These are phyloP conservation scores for Pocillopora damicornis DNA, from an alignment of 64 coral and sea anemone species.

Conservation along the genomic window DNA sequence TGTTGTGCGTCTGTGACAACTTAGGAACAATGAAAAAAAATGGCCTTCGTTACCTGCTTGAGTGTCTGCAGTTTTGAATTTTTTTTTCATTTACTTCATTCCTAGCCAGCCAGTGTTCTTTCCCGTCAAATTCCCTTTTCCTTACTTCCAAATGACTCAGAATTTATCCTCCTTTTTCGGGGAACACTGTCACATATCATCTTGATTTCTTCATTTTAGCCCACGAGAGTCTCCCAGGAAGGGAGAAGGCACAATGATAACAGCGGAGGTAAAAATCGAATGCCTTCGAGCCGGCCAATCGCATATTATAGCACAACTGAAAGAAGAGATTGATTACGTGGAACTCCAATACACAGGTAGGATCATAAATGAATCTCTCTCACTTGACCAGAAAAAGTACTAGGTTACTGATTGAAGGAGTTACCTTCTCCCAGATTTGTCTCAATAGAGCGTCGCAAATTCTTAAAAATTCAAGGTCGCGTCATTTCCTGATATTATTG, in stretches of 20 bases:
- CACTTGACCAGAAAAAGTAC: too few species aligned
- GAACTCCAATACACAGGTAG: constrained; percentile 72
- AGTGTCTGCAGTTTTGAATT: neutral
- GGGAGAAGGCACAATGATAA: constrained; percentile 5
- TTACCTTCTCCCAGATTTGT: too few species aligned
- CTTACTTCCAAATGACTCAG: neutral
- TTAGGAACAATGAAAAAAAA: too few species aligned
- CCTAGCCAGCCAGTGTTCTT: neutral
- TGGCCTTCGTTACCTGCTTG: too few species aligned
- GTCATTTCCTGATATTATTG: too few species aligned
- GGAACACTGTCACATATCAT: too few species aligned
- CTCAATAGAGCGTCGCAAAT: too few species aligned
- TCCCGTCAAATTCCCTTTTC: neutral
- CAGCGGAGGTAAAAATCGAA: constrained; percentile 62
- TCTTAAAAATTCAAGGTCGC: too few species aligned
- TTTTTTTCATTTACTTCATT: neutral
- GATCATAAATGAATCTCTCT: neutral
- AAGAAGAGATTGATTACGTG: constrained; percentile 37
- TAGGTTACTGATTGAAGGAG: too few species aligned
- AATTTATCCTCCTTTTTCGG: neutral
- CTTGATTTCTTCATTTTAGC: neutral
- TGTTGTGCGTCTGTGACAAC: too few species aligned
- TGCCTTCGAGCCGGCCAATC: constrained; percentile 63
- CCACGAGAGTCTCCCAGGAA: constrained; percentile 8
- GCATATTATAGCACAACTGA: constrained; percentile 44